These are phyloP conservation scores for Pheucticus melanocephalus DNA, from an alignment of 2,113 vertebrate genomes.

Conservation along the genomic window DNA sequence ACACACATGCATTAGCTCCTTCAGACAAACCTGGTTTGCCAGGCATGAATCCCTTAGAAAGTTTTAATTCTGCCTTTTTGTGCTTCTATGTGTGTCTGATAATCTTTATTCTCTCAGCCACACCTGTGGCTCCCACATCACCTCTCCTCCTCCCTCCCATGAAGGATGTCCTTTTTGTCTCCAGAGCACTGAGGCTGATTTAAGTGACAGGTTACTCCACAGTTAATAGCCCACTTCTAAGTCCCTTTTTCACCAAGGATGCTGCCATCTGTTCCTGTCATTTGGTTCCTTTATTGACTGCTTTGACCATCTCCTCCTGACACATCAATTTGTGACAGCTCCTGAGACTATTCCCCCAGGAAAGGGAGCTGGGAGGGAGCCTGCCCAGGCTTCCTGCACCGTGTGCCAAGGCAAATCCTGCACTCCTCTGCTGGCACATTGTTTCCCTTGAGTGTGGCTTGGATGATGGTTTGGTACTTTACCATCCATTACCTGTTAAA, in stretches of 20 bases:
- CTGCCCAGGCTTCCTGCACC: neutral
- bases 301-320: neutral
- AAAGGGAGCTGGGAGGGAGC: neutral
- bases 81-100: fast-evolving
- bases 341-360: neutral
- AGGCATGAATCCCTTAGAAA: neutral
- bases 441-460: neutral
- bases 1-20: neutral
- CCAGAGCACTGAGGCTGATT: fast-evolving
- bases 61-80: fast-evolving
- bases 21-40: neutral
- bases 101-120: neutral
- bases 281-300: neutral
- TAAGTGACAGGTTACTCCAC: neutral
- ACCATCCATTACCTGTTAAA: neutral
- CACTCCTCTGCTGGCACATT: neutral
- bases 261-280: neutral
- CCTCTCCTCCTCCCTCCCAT: neutral
- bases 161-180: fast-evolving
- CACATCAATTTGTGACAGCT: neutral
- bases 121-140: neutral
- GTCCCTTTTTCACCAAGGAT: neutral
- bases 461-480: neutral
- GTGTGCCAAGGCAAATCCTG: neutral
- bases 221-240: neutral